These are phyloP conservation scores for Stylophora pistillata DNA, from an alignment of 64 coral and sea anemone species.

Conservation along the genomic window DNA sequence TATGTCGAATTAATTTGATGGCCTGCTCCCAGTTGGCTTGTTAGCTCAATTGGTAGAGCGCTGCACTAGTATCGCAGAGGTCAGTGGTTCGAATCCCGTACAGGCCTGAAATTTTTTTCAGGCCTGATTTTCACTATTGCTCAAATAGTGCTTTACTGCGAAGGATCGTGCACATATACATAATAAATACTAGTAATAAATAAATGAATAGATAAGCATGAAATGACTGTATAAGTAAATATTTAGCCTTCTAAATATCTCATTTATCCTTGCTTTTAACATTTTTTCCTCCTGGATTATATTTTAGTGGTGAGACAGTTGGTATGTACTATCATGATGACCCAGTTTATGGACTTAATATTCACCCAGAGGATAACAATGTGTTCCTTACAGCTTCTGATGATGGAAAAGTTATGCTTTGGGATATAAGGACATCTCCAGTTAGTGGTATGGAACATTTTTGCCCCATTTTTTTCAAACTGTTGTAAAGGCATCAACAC, in stretches of 20 bases:
- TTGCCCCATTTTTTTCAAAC: not conserved
- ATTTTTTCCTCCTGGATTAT: slow-evolving; percentile 19
- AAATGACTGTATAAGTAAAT: no score
- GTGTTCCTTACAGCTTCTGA: slow-evolving; percentile 89
- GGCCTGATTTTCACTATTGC: not conserved
- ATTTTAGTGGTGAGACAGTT: slow-evolving; percentile 75
- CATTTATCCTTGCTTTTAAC: not conserved
- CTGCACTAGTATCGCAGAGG: no score
- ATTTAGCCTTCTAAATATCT: no score
- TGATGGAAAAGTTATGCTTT: slow-evolving; percentile 77
- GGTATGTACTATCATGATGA: slow-evolving; percentile 80
- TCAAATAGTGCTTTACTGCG: not conserved
- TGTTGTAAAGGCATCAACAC: not conserved
- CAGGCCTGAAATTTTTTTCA: no score
- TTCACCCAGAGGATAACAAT: slow-evolving; percentile 84
- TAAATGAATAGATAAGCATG: no score
- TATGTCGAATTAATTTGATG: no score
- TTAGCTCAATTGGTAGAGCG: no score
- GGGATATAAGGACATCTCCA: slow-evolving; percentile 55
- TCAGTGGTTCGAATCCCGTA: no score
- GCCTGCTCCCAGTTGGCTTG: no score
- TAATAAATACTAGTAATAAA: no score
- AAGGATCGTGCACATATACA: no score
- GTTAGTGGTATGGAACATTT: slow-evolving; percentile 24
- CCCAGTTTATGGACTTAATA: slow-evolving; percentile 87